These are phyloP conservation scores for Aleiodes alternator DNA, from an alignment of 2,888 invertebrate species.

Conservation along the genomic window DNA sequence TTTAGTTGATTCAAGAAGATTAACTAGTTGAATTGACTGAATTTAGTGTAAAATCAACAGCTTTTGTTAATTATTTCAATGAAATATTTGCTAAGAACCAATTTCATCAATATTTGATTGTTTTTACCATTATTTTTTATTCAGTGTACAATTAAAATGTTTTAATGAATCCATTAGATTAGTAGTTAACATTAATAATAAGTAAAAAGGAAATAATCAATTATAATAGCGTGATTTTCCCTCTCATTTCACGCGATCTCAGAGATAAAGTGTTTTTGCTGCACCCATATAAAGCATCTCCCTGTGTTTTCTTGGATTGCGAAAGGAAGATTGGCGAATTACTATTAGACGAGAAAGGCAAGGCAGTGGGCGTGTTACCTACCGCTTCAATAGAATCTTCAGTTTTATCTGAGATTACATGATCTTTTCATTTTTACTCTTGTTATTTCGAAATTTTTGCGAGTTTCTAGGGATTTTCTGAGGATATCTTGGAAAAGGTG, in stretches of 20 bases:
- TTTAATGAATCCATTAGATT: neutral
- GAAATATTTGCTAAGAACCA: too few relatives aligned
- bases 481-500: neutral
- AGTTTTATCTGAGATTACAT: slow-evolving; percentile 49
- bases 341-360: slow-evolving; percentile 52
- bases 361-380: slow-evolving; percentile 50
- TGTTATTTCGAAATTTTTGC: neutral
- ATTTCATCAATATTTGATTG: too few relatives aligned
- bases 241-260: slow-evolving; percentile 21
- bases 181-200: slow-evolving; percentile 5
- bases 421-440: slow-evolving; percentile 39
- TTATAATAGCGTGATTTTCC: slow-evolving; percentile 24
- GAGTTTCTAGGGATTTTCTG: neutral
- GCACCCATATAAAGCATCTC: slow-evolving; percentile 34
- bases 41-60: too few relatives aligned
- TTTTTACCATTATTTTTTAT: too few relatives aligned
- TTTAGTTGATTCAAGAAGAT: too few relatives aligned
- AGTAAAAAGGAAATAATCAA: slow-evolving; percentile 9
- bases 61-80: too few relatives aligned
- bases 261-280: slow-evolving; percentile 14
- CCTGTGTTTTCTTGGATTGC: slow-evolving; percentile 19
- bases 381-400: slow-evolving; percentile 23
- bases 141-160: neutral
- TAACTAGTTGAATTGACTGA: too few relatives aligned
- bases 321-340: slow-evolving; percentile 53